Evolutionary conservation across 1,140 invertebrate species (phyloP).

Genomic region (Octopus bimaculoides): DNA sequence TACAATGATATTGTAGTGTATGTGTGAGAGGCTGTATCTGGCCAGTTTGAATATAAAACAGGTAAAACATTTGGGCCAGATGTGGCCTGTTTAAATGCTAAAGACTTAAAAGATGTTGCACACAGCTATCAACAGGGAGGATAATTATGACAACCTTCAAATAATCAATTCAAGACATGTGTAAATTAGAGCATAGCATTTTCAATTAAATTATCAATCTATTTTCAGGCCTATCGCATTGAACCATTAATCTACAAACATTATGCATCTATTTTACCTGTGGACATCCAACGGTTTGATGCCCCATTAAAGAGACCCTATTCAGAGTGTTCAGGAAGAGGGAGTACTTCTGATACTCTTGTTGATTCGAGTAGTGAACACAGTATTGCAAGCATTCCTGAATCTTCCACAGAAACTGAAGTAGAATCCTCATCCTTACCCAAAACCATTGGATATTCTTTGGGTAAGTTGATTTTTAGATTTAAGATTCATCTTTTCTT

Average conservation of each 20-base stretch:
- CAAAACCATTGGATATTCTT: neutral
- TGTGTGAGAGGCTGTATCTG: no score
- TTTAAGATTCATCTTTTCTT: neutral
- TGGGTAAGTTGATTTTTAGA: neutral
- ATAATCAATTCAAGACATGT: no score
- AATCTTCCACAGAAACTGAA: neutral
- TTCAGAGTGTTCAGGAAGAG: conserved; percentile 8
- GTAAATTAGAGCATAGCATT: no score
- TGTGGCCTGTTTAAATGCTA: no score
- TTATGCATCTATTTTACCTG: conserved; percentile 68
- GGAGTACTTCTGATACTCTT: neutral
- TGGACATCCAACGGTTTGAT: conserved; percentile 66
- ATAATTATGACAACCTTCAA: no score
- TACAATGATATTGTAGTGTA: no score
- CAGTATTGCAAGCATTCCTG: neutral
- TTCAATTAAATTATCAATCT: no score
- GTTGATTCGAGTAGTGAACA: conserved; percentile 8
- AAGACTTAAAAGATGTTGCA: no score
- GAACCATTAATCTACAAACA: conserved; percentile 72
- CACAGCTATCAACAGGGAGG: no score
- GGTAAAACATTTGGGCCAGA: no score
- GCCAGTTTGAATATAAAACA: no score
- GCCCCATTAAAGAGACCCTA: conserved; percentile 59
- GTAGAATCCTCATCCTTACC: conserved; percentile 11
- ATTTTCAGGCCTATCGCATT: conserved; percentile 63